Conservation (phyloP, 64 coral and sea anemone genomes). For the Exaiptasia diaphana region DNA sequence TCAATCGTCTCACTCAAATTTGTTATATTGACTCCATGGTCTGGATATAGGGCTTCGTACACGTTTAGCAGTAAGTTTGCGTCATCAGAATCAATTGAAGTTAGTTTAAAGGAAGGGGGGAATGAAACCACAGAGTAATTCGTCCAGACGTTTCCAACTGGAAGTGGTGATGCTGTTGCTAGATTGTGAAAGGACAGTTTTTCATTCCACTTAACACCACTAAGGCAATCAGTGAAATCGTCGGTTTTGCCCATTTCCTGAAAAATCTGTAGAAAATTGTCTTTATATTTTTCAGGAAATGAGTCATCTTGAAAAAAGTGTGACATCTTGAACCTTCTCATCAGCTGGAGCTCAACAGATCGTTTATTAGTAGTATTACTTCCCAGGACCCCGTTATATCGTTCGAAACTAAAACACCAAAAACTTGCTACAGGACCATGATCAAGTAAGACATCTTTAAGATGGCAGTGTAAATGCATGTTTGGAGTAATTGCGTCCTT, state of each 20-base stretch:
- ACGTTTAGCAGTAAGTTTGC: neutral
- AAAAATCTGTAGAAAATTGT: neutral
- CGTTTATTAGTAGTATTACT: neutral
- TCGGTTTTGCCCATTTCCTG: neutral
- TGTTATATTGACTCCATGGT: neutral
- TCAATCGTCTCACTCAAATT: neutral
- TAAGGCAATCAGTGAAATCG: neutral
- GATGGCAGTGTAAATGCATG: slow-evolving; percentile 35
- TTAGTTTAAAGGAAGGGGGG: neutral
- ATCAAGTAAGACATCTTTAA: neutral
- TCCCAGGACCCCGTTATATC: slow-evolving; percentile 11
- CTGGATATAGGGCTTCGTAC: neutral
- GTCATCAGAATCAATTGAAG: neutral
- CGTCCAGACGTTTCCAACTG: neutral
- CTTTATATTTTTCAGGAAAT: neutral
- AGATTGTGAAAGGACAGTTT: neutral
- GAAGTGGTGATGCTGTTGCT: neutral
- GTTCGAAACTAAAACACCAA: slow-evolving; percentile 28
- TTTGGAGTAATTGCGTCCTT: neutral
- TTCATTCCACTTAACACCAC: neutral
- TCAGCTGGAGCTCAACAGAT: slow-evolving; percentile 16
- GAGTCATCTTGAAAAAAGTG: neutral
- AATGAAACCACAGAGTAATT: neutral
- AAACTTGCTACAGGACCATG: slow-evolving; percentile 18
- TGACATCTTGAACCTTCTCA: neutral